Base-by-base conservation (phyloP, 2,797 vertebrate genomes). In the Onychomys torridus region DNA sequence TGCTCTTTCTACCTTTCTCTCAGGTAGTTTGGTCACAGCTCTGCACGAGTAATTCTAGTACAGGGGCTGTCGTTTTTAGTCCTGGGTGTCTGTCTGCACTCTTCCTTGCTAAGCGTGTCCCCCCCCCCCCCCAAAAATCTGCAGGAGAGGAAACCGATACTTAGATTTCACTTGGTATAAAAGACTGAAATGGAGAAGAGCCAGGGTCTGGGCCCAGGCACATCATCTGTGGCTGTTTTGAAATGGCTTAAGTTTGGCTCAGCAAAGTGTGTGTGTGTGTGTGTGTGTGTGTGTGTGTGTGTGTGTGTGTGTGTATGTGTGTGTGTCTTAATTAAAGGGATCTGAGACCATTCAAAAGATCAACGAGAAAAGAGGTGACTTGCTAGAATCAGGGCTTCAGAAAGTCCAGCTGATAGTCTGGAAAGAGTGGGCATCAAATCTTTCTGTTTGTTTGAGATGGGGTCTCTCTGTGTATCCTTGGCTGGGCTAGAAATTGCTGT, bases 181-280 rank as follows among this genome's bases (percentile, higher is more conserved):
- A 92, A 90, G 2, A 19, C 43, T 71, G 65, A 78, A 46, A 29
- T 10, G 23, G 52, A 32, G 23, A 49, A 49, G 27, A 81, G 43
- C 67, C 65, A 88, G 23, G 23, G 87, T 90, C 76, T 83, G 37
- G 73, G 69, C 16, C 59, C 19, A n/a, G 73, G 27, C 55, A 27
- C 29, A 81, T 84, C 17, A 71, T 2, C 29, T 85, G 11, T 29
- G 43, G 78, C 67, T 57, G 37, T 85, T 88, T 55, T 89, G n/a
- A 93, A 95, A 92, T 4, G 52, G 82, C 32, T 71, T 63, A 63
- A 84, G 23, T 88, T 95, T 67, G 89, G 27, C 8, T 65, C 63
- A 0, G 61, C 67, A 49, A 32, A 40, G 5, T 43, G 84, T 17
- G 32, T 2, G 49, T 49, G 46, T 49, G 46, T 9, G 46, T 49